Percentiles rank a stretch among this genome's conserved stretches.
Conservation (phyloP, 2,888 invertebrate genomes). For the Drosophila heteroneura region DNA sequence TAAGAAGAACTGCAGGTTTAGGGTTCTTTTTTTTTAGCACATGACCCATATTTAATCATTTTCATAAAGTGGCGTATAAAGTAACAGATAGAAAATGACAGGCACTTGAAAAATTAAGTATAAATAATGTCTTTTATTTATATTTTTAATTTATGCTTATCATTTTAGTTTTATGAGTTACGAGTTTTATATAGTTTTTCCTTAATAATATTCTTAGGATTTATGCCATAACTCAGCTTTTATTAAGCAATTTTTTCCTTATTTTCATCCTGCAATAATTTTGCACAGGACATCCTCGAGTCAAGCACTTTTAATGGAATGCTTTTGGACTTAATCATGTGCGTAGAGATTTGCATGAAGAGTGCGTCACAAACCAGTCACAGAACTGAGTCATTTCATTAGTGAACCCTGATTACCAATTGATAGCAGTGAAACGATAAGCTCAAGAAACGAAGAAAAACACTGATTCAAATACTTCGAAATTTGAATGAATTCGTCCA, state of each 20-base stretch:
- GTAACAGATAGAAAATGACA: background rate
- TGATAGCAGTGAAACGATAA: background rate
- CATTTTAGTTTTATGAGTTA: background rate
- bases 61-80: too few species aligned
- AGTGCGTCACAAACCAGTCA: conserved; percentile 40
- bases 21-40: background rate
- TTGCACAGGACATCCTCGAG: background rate
- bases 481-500: background rate
- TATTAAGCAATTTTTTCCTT: background rate
- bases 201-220: background rate
- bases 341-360: conserved; percentile 11
- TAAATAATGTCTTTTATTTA: background rate
- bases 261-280: background rate
- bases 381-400: conserved; percentile 36
- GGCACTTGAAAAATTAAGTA: background rate
- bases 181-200: background rate
- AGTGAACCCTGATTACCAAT: conserved; percentile 12
- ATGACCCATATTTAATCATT: background rate
- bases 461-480: conserved; percentile 2
- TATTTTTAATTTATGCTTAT: background rate
- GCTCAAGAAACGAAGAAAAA: background rate
- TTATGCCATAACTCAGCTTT: background rate
- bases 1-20: conserved; percentile 29
- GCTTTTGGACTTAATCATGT: conserved; percentile 44
- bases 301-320: background rate